Base-by-base conservation (phyloP, 1,140 invertebrate species). In the Eufriesea mexicana region DNA sequence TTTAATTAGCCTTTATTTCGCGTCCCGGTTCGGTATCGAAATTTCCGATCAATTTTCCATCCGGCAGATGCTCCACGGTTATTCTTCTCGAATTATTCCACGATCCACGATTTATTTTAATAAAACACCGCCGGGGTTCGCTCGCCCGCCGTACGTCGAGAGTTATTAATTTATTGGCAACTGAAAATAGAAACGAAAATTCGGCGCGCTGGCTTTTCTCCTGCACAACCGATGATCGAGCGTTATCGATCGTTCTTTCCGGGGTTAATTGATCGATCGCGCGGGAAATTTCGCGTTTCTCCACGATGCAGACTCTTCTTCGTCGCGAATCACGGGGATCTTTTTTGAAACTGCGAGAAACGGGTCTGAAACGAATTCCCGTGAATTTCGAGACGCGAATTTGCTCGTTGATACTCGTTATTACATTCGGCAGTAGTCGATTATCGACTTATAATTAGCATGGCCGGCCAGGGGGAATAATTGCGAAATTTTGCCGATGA, bases 401-500 rank as follows among this genome's bases (percentile, higher is more conserved):
- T 76, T 76, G 6, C 2, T 16, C 18, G n/a, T n/a, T 23, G 51
- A 23, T 20, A 16, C 18, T 47, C 64, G n/a, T 59, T 78, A 57
- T 55, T 67, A 28, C 49, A 16, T 5, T 14, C 7, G 23, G 23
- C 66, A n/a, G 42, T 70, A 8, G 42, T 4, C 18, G 45, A 14
- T 20, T 42, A 71, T 71, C 51, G 42, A 61, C 71, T 79, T 61
- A 51, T 61, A 61, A 79, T 71, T 59, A 72, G 61, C 64, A 59
- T n/a, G 20, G 18, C 2, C 28, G 35, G 6, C n/a, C 18, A 16
- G 23, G 54, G 25, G 4, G 45, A 35, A 70, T 79, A 61, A 79
- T 51, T 25, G 14, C 9, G 20, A 59, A 49, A 51, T 71, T 59
- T 42, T n/a, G 20, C 10, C 55, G 49, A 35, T 20, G 20, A 68